Base-by-base conservation (phyloP, 2,113 vertebrate species). In the Paraplagusia blochii region DNA sequence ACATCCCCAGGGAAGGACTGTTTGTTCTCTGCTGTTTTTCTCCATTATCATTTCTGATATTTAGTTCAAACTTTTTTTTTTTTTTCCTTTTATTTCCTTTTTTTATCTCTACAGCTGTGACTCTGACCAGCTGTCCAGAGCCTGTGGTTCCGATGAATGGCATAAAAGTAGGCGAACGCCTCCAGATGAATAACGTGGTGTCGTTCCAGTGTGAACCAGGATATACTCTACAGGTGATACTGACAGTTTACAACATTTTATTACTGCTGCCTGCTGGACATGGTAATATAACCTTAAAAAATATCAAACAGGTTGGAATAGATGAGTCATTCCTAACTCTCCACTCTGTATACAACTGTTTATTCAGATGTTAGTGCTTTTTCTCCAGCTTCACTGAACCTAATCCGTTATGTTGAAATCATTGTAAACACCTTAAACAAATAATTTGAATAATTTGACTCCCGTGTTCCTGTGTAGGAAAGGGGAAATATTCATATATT, bases 121-220 rank as follows among this genome's bases (percentile, higher is more conserved):
- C 96, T 6, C 89, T 99, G 45, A 95, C 95, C 80, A 98, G 88
- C 79, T 99, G 97, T 73, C 93, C 97, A 0, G 95, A 98, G 74
- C 96, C 97, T 0, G 77, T 94, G 0, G 78, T 99, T 1, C 97
- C 96, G 0, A 94, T 95, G 55, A 99, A 95, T 0, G 93, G 94
- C 4, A 86, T 96, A 66, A 98, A 96, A 86, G 60, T 92, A 0
- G 97, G 97, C 0, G 95, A 98, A 47, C 91, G 96, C 44, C 93
- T 97, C 44, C 83, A 99, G 72, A 95, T 99, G 90, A 98, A 97
- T 33, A 96, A 95, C 0, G 97, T 99, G 17, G 92, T 98, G 63
- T 96, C 95, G 9, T 99, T 99, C 85, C 95, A 95, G 69, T 99
- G 97, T 35, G 95, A 99, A 56, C 95, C 95, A 0, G 97, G 97